Evolutionary conservation across 64 coral and sea anemone genomes (phyloP), one percentile per base, ranked within the genome.

Genomic region (Pachyseris speciosa): DNA sequence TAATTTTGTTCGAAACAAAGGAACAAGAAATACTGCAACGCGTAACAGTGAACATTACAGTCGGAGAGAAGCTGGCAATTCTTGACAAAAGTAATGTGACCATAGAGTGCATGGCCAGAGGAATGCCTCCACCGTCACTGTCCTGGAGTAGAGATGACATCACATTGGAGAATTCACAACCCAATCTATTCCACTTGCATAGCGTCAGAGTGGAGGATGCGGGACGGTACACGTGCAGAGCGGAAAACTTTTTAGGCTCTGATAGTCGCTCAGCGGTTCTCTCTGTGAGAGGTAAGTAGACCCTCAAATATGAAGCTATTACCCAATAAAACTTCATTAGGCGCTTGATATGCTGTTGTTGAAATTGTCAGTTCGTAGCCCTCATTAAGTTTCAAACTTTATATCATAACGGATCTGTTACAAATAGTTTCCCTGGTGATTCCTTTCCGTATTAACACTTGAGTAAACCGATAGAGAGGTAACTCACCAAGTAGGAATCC

Each of bases 71-170:
- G 40, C 39, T 92, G 7, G 75, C 69, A 15, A 43, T 83, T 31
- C 89, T 92, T 9, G 66, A 92, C 39, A 84, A 50, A 15, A 92
- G 89, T 57, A 92, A 92, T 39, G 38, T 92, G 7, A 75, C 89
- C 33, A 25, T 92, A 17, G 48, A 59, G 26, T 92, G 89, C 64
- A 27, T 31, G 16, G 68, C 69, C 43, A 45, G 37, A 16, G 89
- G 89, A 29, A 71, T 64, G 7, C 89, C 89, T 22, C 7, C 39
- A 22, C 89, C 89, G 5, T 36, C 41, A 37, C 53, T 92, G 28
- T 72, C 89, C 8, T 92, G 89, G 89, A 92, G 64, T 24, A 83
- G 75, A 74, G 89, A 83, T 74, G 68, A 43, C 44, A 29, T 53
- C 5, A 74, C 27, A 69, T 17, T 86, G 42, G 37, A 50, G 28